Conservation (phyloP, 2,113 vertebrate genomes). For the Taurulus bubalis region DNA sequence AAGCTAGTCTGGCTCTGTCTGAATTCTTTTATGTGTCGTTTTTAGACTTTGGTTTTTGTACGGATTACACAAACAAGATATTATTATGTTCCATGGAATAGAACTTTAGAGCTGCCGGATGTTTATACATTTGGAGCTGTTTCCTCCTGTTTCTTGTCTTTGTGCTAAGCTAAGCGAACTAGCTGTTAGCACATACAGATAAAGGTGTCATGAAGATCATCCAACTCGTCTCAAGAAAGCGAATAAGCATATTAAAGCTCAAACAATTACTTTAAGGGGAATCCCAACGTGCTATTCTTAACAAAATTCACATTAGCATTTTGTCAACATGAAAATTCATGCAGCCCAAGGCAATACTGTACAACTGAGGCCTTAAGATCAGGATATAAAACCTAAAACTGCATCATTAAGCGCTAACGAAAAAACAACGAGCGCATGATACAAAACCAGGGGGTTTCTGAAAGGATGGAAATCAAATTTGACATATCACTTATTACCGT, state of each 20-base stretch:
- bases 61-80: neutral
- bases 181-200: neutral
- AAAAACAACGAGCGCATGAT: neutral
- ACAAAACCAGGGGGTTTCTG: neutral
- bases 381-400: constrained; percentile 6
- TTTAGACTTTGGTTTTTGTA: neutral
- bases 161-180: neutral
- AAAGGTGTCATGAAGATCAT: neutral
- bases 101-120: neutral
- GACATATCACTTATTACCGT: neutral
- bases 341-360: neutral
- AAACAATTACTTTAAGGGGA: neutral
- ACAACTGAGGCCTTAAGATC: neutral
- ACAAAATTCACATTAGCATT: neutral
- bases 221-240: neutral
- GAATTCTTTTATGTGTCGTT: neutral
- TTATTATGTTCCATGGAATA: neutral
- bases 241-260: neutral
- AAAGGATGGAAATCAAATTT: neutral
- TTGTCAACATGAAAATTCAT: neutral
- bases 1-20: neutral
- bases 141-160: neutral
- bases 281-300: neutral
- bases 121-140: neutral
- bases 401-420: neutral